Evolutionary conservation across 2,888 invertebrate species (phyloP), one percentile per base, ranked within the genome.

Genomic region (Euzophera pinguis): DNA sequence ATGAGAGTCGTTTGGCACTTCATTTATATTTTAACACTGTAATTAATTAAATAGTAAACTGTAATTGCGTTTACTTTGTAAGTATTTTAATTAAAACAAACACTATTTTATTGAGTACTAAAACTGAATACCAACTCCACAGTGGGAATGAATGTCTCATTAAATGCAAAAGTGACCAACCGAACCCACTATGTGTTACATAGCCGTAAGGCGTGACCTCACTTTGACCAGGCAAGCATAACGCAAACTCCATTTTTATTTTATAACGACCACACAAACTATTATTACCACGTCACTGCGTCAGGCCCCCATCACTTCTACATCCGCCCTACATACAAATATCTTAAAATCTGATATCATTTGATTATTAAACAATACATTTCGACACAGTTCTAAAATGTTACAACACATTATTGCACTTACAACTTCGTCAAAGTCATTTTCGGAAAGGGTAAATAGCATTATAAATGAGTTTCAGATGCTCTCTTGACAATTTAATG

Each of bases 401-500:
- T 14, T 32, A 42, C n/a, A 22, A 47, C 16, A n/a, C 27, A n/a
- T 29, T 45, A 47, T 55, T 53, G 42, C 3, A 59, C 48, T 55
- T 64, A 63, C 61, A 68, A 75, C 81, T 61, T 63, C 75, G 67
- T 77, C 67, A 35, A 59, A 55, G 54, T 62, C 50, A 61, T 55
- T 43, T 41, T 32, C 35, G 45, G 54, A 53, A 56, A 59, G 60
- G 62, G 60, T 70, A 75, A 71, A 69, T 72, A 70, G 70, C 62
- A 63, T 84, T 78, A 87, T 78, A 83, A 82, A 88, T 84, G 81
- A 75, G 73, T 66, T 68, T 65, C 65, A 74, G 81, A 78, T 78
- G 75, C 80, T 81, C 84, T 78, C 70, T 78, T 86, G 88, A 90
- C 87, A 87, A 76, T 87, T 80, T 86, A 87, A 89, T 89, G 71